Evolutionary conservation across 2,888 invertebrate species (phyloP).

Genomic region (Gari tellinella): DNA sequence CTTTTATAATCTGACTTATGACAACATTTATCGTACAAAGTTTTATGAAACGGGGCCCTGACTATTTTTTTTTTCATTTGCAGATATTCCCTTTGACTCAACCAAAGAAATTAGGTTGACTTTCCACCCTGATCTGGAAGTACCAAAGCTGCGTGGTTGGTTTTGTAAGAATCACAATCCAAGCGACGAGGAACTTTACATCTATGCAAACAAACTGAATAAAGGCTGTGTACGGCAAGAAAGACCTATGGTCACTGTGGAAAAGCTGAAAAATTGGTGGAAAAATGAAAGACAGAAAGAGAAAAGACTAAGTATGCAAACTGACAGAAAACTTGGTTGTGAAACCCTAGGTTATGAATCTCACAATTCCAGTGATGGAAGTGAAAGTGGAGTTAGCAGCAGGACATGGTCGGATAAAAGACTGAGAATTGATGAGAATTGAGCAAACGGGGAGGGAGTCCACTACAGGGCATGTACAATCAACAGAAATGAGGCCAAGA

Average conservation of each 20-base stretch:
- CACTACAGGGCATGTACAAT: too few species aligned
- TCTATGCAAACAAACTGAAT: constrained; percentile 81
- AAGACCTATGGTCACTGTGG: constrained; percentile 77
- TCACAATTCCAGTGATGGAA: too few species aligned
- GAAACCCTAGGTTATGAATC: too few species aligned
- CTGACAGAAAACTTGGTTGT: not conserved
- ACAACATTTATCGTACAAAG: too few species aligned
- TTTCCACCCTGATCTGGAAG: constrained; percentile 82
- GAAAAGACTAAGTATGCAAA: constrained; percentile 37
- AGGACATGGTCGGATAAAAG: too few species aligned
- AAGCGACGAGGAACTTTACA: constrained; percentile 72
- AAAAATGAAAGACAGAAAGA: constrained; percentile 83
- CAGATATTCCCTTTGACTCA: constrained; percentile 4
- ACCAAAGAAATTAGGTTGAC: constrained; percentile 71
- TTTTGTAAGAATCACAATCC: constrained; percentile 78
- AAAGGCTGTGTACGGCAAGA: constrained; percentile 77
- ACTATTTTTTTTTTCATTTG: not conserved
- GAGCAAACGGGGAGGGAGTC: too few species aligned
- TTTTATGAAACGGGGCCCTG: too few species aligned
- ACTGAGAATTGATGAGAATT: too few species aligned
- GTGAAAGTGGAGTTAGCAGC: too few species aligned
- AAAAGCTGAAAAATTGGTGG: constrained; percentile 83
- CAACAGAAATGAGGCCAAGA: too few species aligned
- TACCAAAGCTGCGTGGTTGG: constrained; percentile 82
- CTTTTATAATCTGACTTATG: too few species aligned